Evolutionary conservation across 2,113 vertebrate genomes (phyloP).

Genomic region (Cairina moschata): DNA sequence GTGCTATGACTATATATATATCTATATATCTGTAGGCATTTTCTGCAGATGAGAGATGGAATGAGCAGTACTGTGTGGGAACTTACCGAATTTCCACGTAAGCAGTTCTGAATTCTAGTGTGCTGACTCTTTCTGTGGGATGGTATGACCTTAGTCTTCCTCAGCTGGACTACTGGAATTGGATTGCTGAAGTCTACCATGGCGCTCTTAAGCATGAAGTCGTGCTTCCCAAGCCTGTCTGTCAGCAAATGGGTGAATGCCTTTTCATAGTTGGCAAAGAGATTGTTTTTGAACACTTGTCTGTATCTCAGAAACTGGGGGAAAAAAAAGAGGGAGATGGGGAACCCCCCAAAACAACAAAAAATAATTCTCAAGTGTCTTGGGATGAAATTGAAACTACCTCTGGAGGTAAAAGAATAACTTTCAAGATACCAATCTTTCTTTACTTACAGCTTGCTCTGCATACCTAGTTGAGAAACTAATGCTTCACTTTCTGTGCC

Average conservation of each 20-base stretch:
- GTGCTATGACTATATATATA: neutral
- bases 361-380: neutral
- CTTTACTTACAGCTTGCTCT: neutral
- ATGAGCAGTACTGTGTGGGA: fast-evolving
- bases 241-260: neutral
- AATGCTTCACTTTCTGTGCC: neutral
- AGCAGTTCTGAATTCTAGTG: neutral
- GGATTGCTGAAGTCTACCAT: fast-evolving
- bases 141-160: neutral
- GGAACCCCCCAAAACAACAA: neutral
- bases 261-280: neutral
- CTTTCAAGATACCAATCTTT: neutral
- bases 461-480: neutral
- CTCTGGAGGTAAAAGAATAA: neutral
- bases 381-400: neutral
- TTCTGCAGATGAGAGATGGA: neutral
- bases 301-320: fast-evolving
- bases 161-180: fast-evolving
- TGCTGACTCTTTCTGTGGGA: neutral
- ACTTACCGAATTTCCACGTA: neutral
- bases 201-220: too few species aligned
- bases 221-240: neutral
- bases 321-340: neutral
- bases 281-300: neutral
- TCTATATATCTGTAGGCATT: neutral